Percentiles rank a stretch among this genome's conserved stretches.
Evolutionary conservation across 2,797 vertebrate species (phyloP).

Genomic region (Sciurus vulgaris): DNA sequence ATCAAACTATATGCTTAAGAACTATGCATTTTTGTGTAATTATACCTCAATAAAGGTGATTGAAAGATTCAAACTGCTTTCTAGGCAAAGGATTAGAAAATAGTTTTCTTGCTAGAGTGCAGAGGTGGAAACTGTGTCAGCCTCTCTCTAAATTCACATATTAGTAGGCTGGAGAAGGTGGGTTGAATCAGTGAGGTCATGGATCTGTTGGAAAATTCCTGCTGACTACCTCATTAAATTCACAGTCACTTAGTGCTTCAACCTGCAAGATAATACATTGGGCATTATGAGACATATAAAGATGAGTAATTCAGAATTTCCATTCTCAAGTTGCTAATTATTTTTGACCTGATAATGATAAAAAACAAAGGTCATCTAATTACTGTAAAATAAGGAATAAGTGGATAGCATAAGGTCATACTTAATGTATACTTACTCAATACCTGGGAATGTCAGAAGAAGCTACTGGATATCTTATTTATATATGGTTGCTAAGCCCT

Average conservation of each 20-base stretch:
- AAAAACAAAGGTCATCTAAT: not conserved
- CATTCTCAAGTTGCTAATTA: not conserved
- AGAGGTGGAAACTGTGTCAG: not conserved
- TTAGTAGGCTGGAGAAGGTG: not conserved
- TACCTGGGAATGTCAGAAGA: not conserved
- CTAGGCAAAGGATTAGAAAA: constrained; percentile 44
- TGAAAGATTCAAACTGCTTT: constrained; percentile 41
- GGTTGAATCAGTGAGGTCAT: not conserved
- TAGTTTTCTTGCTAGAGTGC: not conserved
- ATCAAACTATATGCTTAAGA: not conserved
- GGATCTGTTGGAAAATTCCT: not conserved
- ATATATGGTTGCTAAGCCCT: not conserved
- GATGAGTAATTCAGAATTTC: constrained; percentile 58
- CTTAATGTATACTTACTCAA: not conserved
- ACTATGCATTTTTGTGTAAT: not conserved
- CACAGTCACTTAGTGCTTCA: not conserved
- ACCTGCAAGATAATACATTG: not conserved
- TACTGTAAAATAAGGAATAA: constrained; percentile 60
- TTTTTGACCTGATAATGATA: not conserved
- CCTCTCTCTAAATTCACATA: constrained; percentile 6
- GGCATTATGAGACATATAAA: constrained; percentile 37
- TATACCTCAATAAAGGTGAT: constrained; percentile 1
- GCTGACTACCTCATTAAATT: constrained; percentile 22
- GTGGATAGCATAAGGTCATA: not conserved
- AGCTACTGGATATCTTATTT: not conserved